Conservation (phyloP, 2,113 vertebrate genomes). For the Myrmecobius fasciatus region DNA sequence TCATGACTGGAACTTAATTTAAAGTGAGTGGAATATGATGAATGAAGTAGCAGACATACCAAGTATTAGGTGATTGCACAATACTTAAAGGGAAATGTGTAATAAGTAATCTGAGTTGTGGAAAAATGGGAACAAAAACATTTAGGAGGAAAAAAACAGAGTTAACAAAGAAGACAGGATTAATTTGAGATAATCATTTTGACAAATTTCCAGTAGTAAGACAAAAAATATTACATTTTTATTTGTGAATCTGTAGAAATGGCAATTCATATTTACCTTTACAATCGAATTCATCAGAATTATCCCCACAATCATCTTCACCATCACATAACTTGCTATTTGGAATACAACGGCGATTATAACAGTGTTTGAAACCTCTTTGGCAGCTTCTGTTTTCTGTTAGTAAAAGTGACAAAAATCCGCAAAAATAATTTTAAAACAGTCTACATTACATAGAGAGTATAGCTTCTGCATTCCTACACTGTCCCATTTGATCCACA, state of each 20-base stretch:
- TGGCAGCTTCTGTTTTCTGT: conserved; percentile 95
- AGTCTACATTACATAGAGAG: not conserved
- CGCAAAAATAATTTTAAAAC: not conserved
- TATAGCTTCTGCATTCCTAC: not conserved
- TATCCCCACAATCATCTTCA: conserved; percentile 95
- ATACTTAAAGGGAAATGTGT: not conserved
- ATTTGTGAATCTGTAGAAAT: not conserved
- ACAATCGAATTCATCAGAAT: conserved; percentile 95
- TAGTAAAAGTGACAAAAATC: conserved; percentile 25
- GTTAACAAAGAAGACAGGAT: not conserved
- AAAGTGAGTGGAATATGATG: not conserved
- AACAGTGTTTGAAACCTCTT: conserved; percentile 91
- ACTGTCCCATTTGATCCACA: not conserved
- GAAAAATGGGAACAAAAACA: not conserved
- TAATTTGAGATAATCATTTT: not conserved
- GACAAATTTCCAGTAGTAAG: not conserved
- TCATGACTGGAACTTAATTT: not conserved
- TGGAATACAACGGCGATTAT: conserved; percentile 91
- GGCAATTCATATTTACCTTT: conserved; percentile 87
- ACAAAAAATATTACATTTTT: not conserved
- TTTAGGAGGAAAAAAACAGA: conserved; percentile 1
- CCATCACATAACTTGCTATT: conserved; percentile 93
- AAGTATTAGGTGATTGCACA: not conserved
- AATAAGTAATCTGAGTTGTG: not conserved
- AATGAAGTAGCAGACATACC: not conserved